Percentiles rank a stretch among this genome's conserved stretches.
Evolutionary conservation across 2,888 invertebrate species (phyloP).

Genomic region (Cancer borealis): DNA sequence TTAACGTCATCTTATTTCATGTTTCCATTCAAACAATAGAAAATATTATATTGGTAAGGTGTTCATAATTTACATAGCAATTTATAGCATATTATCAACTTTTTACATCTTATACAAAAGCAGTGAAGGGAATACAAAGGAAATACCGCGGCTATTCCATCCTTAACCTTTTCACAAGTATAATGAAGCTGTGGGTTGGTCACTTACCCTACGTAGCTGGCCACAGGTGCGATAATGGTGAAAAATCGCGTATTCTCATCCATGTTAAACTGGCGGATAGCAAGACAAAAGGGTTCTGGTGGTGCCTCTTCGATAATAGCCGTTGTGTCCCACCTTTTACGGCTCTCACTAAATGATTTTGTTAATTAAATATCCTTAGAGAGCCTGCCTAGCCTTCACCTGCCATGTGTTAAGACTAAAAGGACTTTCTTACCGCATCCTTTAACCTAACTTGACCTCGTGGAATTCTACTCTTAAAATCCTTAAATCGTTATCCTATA

Average conservation of each 20-base stretch:
- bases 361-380: slow-evolving; percentile 25
- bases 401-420: background rate
- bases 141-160: slow-evolving; percentile 7
- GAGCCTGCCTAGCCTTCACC: background rate
- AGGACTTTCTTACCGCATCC: background rate
- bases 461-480: background rate
- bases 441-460: background rate
- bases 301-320: background rate
- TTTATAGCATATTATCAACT: background rate
- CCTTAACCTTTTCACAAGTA: background rate
- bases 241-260: slow-evolving; percentile 34
- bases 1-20: background rate
- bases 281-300: background rate
- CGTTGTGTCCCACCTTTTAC: slow-evolving; percentile 13
- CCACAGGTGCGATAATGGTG: slow-evolving; percentile 24
- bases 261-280: background rate
- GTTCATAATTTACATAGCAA: background rate
- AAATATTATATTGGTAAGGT: slow-evolving; percentile 2
- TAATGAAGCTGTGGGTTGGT: slow-evolving; percentile 15
- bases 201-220: background rate
- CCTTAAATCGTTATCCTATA: background rate
- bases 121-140: background rate
- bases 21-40: background rate
- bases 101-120: background rate
- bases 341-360: slow-evolving; percentile 41